These are phyloP conservation scores for Epinephelus cyanopodus DNA, from an alignment of 2,113 vertebrate genomes.

Conservation along the genomic window DNA sequence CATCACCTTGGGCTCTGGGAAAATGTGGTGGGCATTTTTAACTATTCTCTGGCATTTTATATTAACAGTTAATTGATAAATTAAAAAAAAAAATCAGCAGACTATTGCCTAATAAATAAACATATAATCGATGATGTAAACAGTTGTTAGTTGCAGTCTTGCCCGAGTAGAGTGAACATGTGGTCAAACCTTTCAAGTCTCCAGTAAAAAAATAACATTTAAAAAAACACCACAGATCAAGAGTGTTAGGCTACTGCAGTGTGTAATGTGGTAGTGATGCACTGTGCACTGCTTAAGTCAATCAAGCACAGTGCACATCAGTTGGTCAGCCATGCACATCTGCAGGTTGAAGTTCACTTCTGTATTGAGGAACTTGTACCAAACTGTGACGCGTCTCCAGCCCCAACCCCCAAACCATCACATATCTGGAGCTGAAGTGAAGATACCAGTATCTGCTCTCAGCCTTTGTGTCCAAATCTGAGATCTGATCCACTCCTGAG, in stretches of 20 bases:
- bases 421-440: neutral
- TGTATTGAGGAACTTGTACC: neutral
- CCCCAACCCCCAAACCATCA: neutral
- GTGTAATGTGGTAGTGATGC: neutral
- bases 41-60: too few species aligned
- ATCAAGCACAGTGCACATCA: neutral
- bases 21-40: too few species aligned
- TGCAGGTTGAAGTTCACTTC: neutral
- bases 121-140: too few species aligned
- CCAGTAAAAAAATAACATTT: too few species aligned
- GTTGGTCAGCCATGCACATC: neutral
- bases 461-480: neutral
- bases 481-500: neutral
- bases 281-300: neutral
- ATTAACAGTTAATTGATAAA: too few species aligned
- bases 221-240: neutral
- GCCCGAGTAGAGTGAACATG: too few species aligned
- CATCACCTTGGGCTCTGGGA: too few species aligned
- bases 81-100: too few species aligned
- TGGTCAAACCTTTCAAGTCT: too few species aligned
- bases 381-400: slow-evolving; percentile 11
- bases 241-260: neutral
- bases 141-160: too few species aligned
- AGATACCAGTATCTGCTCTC: neutral
- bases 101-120: too few species aligned